Evolutionary conservation across 2,888 invertebrate genomes (phyloP).

Genomic region (Clitarchus hookeri): DNA sequence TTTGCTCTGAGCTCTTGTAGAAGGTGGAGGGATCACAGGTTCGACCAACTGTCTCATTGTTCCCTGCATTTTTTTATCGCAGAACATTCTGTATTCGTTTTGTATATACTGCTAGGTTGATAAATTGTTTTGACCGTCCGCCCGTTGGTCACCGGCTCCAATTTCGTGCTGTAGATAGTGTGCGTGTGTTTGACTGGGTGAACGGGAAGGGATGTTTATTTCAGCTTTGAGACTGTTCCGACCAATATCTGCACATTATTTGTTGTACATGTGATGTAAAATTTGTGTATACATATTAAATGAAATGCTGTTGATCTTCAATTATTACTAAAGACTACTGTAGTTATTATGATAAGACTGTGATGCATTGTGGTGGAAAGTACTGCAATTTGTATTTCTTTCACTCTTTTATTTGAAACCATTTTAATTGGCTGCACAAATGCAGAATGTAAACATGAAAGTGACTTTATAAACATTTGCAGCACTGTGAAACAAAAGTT

Average conservation of each 20-base stretch:
- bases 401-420: not conserved
- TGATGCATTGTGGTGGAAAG: constrained; percentile 9
- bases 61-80: constrained; percentile 29
- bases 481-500: too few species aligned
- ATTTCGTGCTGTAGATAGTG: constrained; percentile 33
- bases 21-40: constrained; percentile 35
- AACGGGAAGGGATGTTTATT: constrained; percentile 5
- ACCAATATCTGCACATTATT: constrained; percentile 4
- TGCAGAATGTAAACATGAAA: not conserved
- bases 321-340: not conserved
- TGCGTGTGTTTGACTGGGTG: not conserved
- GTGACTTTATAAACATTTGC: not conserved
- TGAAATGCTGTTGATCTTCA: constrained; percentile 2
- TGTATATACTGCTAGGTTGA: constrained; percentile 31
- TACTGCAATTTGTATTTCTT: not conserved
- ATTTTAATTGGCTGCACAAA: not conserved
- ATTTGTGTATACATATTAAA: constrained; percentile 31
- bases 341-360: not conserved
- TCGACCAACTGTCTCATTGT: constrained; percentile 28
- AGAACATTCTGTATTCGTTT: constrained; percentile 25
- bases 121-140: constrained; percentile 11
- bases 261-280: constrained; percentile 33
- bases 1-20: constrained; percentile 25
- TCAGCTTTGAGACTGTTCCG: not conserved
- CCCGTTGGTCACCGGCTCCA: constrained; percentile 24